Conservation (phyloP, 2,888 invertebrate species). For the Pyrgus malvae region DNA sequence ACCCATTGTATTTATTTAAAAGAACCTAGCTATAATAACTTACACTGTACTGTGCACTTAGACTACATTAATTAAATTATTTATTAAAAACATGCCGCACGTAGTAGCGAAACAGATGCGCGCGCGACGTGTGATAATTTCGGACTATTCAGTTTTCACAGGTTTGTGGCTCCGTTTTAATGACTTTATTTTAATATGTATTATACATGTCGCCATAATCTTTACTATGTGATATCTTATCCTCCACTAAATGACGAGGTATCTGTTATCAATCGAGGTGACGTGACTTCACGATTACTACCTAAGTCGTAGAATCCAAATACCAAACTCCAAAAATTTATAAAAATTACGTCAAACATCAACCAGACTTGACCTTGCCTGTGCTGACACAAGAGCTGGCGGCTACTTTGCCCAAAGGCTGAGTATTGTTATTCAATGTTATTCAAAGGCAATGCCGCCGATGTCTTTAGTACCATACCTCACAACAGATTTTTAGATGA, state of each 20-base stretch:
- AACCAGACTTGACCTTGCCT: too few relatives aligned
- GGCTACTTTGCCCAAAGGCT: too few relatives aligned
- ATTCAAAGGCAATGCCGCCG: too few relatives aligned
- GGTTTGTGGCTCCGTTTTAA: slow-evolving; percentile 28
- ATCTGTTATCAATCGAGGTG: slow-evolving; percentile 7
- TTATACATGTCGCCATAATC: slow-evolving; percentile 26
- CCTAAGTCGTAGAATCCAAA: background rate
- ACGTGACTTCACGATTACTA: slow-evolving; percentile 6
- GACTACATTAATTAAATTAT: background rate
- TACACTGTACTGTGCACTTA: slow-evolving; percentile 2
- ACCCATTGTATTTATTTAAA: slow-evolving; percentile 22
- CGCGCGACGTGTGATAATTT: slow-evolving; percentile 28
- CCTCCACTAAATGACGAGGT: slow-evolving; percentile 25
- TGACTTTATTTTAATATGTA: slow-evolving; percentile 18
- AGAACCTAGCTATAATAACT: background rate
- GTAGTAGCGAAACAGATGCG: slow-evolving; percentile 9
- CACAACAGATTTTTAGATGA: too few relatives aligned
- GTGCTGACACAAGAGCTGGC: too few relatives aligned
- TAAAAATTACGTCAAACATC: background rate
- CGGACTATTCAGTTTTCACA: slow-evolving; percentile 20
- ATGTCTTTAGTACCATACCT: too few relatives aligned
- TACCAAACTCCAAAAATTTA: background rate
- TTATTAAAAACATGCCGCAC: background rate
- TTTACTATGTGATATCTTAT: slow-evolving; percentile 34
- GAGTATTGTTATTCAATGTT: background rate